These are phyloP conservation scores for Agrochola macilenta DNA, from an alignment of 2,888 invertebrate genomes.

Conservation along the genomic window DNA sequence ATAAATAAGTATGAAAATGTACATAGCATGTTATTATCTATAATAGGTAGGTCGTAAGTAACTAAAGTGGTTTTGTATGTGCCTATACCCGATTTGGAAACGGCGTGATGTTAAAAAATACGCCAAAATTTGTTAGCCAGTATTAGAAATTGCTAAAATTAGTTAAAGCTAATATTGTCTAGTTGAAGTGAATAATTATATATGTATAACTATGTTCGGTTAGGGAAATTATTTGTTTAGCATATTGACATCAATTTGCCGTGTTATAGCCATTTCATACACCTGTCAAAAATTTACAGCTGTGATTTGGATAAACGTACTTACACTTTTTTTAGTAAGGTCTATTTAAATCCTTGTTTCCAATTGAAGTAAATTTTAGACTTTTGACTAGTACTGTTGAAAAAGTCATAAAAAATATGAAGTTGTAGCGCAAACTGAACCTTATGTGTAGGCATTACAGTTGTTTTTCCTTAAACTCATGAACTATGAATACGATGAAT, in stretches of 20 bases:
- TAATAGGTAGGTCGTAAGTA: conserved; percentile 35
- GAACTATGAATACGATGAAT: too few relatives aligned
- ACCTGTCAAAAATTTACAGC: neutral
- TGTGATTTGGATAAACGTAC: neutral
- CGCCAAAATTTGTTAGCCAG: conserved; percentile 47
- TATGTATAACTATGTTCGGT: neutral
- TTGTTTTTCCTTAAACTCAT: too few relatives aligned
- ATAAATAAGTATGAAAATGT: conserved; percentile 41
- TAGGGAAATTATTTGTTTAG: neutral
- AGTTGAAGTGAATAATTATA: conserved; percentile 1
- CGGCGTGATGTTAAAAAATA: conserved; percentile 43
- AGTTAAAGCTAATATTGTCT: conserved; percentile 3
- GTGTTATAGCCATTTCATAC: too few relatives aligned
- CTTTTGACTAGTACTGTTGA: too few relatives aligned
- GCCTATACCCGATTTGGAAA: conserved; percentile 58
- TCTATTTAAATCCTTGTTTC: too few relatives aligned
- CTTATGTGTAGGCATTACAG: too few relatives aligned
- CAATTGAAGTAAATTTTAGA: too few relatives aligned
- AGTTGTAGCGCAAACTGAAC: too few relatives aligned
- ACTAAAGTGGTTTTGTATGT: conserved; percentile 59
- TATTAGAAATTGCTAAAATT: conserved; percentile 37
- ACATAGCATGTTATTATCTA: conserved; percentile 39
- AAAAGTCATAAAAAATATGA: too few relatives aligned
- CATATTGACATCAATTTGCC: neutral
- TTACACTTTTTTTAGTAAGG: neutral